These are phyloP conservation scores for Hyperoplus lanceolatus DNA, from an alignment of 2,797 vertebrate species.

Conservation along the genomic window DNA sequence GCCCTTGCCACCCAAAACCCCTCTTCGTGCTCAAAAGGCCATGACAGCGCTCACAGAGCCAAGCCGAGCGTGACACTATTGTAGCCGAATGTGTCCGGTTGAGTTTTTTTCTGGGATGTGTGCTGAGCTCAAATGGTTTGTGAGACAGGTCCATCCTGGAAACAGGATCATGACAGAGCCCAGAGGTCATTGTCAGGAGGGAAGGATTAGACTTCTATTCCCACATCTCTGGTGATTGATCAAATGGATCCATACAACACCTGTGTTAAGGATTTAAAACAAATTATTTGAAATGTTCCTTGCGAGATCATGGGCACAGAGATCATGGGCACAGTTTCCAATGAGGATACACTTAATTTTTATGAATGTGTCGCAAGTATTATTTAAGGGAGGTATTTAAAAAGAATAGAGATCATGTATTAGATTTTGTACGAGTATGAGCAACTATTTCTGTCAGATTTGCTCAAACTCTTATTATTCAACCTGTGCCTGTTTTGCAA, in stretches of 20 bases:
- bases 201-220: conserved; percentile 51
- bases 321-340: not conserved
- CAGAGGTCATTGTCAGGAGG: conserved; percentile 37
- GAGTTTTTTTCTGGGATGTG: conserved; percentile 61
- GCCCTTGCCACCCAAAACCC: conserved; percentile 71
- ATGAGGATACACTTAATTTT: not conserved
- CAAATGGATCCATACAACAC: not conserved
- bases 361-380: not conserved
- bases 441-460: conserved; percentile 5
- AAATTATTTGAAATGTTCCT: not conserved
- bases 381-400: not conserved
- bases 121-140: conserved; percentile 62
- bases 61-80: conserved; percentile 75
- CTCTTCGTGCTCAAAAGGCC: conserved; percentile 79
- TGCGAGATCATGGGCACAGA: not conserved
- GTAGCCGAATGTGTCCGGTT: conserved; percentile 75
- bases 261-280: not conserved
- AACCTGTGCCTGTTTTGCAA: conserved; percentile 11
- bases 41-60: conserved; percentile 77
- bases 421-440: not conserved
- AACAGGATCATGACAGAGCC: conserved; percentile 56
- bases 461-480: conserved; percentile 6
- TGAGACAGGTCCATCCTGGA: conserved; percentile 62
- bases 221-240: conserved; percentile 43
- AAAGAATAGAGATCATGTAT: not conserved